phyloP scores from a whole-genome alignment of 2,888 invertebrate species.

The Agrypnus murinus region DNA sequence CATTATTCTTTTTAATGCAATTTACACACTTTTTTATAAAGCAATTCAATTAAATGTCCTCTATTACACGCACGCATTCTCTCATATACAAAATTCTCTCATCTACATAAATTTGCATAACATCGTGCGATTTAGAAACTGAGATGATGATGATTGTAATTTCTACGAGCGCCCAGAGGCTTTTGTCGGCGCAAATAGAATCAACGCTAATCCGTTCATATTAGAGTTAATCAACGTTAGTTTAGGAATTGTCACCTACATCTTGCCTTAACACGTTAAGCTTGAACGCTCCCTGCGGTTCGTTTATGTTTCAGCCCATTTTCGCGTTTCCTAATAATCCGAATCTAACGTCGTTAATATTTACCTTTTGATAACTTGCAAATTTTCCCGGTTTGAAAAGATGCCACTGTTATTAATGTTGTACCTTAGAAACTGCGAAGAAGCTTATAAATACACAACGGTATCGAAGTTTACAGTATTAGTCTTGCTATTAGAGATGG shows the following conservation, averaged over 20 bases:
- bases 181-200: conserved; percentile 38
- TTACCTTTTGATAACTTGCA: too few species aligned
- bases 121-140: conserved; percentile 44
- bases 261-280: conserved; percentile 7
- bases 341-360: too few species aligned
- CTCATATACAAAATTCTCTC: conserved; percentile 16
- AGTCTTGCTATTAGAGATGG: too few species aligned
- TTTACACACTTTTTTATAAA: conserved; percentile 27
- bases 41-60: conserved; percentile 38
- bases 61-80: conserved; percentile 38
- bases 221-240: conserved; percentile 45
- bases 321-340: not conserved
- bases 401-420: too few species aligned
- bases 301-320: conserved; percentile 3
- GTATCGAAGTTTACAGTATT: too few species aligned
- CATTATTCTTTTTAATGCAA: conserved; percentile 21
- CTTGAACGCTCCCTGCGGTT: conserved; percentile 23
- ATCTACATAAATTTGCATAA: conserved; percentile 49
- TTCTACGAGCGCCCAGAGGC: conserved; percentile 36
- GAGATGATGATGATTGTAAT: conserved; percentile 49
- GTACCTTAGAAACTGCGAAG: too few species aligned
- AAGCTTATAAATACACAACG: too few species aligned
- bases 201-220: conserved; percentile 46
- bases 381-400: too few species aligned
- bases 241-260: conserved; percentile 45